A percentile compares a stretch with the other conserved stretches of the same genome.
Conservation (phyloP, 2,888 invertebrate species). For the Siphlonurus alternatus region DNA sequence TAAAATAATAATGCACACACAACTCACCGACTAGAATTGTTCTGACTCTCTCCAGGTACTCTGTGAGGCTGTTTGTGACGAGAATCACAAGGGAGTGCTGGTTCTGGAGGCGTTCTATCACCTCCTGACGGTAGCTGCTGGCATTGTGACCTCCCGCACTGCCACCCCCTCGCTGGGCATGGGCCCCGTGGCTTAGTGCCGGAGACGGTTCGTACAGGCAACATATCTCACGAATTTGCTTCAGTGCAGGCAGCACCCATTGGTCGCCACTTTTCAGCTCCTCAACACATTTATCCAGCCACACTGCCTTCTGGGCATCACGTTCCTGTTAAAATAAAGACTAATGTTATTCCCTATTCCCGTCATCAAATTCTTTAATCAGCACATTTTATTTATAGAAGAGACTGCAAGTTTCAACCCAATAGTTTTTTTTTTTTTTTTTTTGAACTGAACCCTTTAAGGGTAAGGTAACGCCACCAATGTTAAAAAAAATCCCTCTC, state of each 20-base stretch:
- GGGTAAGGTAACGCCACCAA: too few relatives aligned
- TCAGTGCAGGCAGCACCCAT: slow-evolving; percentile 89
- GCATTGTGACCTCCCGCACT: slow-evolving; percentile 21
- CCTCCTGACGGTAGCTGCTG: slow-evolving; percentile 45
- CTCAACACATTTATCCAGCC: slow-evolving; percentile 93
- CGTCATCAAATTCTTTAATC: neutral
- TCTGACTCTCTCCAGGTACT: slow-evolving; percentile 78
- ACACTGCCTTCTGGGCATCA: slow-evolving; percentile 87
- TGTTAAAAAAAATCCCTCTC: too few relatives aligned
- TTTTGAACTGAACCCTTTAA: too few relatives aligned
- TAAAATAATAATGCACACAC: neutral
- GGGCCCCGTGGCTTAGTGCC: slow-evolving; percentile 30
- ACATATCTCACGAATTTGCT: slow-evolving; percentile 91
- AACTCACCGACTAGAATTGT: slow-evolving; percentile 34
- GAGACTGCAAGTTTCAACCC: neutral
- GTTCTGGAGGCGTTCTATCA: slow-evolving; percentile 78
- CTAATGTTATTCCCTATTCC: neutral
- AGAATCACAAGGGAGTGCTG: slow-evolving; percentile 86
- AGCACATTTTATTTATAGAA: neutral
- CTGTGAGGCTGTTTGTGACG: slow-evolving; percentile 79
- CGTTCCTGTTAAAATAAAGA: slow-evolving; percentile 51
- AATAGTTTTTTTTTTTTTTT: too few relatives aligned
- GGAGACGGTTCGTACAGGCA: slow-evolving; percentile 78
- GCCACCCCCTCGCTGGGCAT: slow-evolving; percentile 14
- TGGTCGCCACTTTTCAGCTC: slow-evolving; percentile 73